Percentiles rank a stretch among this genome's conserved stretches.
Evolutionary conservation across 2,888 invertebrate species (phyloP).

Genomic region (Nematopogon swammerdamellus): DNA sequence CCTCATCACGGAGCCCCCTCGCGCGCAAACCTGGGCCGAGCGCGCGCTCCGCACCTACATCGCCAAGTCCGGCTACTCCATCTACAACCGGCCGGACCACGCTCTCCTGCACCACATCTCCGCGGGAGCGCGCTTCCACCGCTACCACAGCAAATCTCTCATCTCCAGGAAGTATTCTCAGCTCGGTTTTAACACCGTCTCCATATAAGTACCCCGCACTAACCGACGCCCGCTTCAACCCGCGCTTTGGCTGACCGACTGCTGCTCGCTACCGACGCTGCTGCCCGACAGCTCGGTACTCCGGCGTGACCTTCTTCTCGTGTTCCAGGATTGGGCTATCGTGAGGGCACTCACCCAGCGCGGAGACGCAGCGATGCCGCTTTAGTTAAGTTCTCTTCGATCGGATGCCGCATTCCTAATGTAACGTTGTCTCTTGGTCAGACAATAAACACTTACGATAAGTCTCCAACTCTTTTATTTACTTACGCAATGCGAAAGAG

Average conservation of each 20-base stretch:
- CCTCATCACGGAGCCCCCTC: constrained; percentile 64
- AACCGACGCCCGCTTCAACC: constrained; percentile 33
- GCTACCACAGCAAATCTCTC: constrained; percentile 72
- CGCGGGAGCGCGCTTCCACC: constrained; percentile 65
- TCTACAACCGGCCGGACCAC: constrained; percentile 58
- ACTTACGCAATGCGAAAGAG: constrained; percentile 9
- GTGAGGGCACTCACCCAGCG: constrained; percentile 22
- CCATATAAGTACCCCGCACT: constrained; percentile 46
- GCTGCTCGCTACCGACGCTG: not conserved
- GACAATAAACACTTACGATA: constrained; percentile 45
- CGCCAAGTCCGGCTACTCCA: constrained; percentile 64
- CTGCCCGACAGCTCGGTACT: constrained; percentile 3
- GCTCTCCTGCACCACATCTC: constrained; percentile 61
- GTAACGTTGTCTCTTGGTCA: constrained; percentile 33
- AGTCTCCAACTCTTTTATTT: constrained; percentile 21
- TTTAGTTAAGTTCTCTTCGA: constrained; percentile 12
- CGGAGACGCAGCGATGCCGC: not conserved
- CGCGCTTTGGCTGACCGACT: not conserved
- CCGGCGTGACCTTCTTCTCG: constrained; percentile 42
- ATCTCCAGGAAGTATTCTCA: constrained; percentile 70
- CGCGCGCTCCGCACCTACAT: constrained; percentile 71
- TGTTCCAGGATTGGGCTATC: constrained; percentile 51
- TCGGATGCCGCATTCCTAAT: constrained; percentile 45
- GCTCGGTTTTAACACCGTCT: constrained; percentile 48
- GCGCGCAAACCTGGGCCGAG: constrained; percentile 84